These are phyloP conservation scores for Calonectris borealis DNA, from an alignment of 2,113 vertebrate genomes.

Conservation along the genomic window DNA sequence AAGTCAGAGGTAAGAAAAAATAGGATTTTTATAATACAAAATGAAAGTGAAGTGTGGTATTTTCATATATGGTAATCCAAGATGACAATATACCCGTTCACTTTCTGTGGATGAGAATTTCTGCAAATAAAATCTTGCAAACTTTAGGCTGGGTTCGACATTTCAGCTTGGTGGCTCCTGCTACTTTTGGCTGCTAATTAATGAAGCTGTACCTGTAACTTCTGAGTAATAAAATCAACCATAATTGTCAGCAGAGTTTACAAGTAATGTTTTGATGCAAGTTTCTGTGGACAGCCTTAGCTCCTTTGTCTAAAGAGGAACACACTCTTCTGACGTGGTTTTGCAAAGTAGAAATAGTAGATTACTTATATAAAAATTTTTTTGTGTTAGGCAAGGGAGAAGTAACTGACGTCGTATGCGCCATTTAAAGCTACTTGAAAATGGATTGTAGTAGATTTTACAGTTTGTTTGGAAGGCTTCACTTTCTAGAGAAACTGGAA, in stretches of 20 bases:
- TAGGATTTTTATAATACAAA: background rate
- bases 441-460: background rate
- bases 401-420: background rate
- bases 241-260: background rate
- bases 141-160: background rate
- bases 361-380: background rate
- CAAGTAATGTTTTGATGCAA: background rate
- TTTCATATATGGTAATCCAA: background rate
- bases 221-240: background rate
- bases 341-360: background rate
- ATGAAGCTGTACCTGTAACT: background rate
- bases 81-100: background rate
- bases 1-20: background rate
- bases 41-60: background rate
- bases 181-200: background rate
- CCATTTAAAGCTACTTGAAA: background rate
- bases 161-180: background rate
- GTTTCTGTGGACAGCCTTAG: background rate
- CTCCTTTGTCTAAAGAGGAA: background rate
- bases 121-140: background rate
- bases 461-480: background rate
- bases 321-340: background rate
- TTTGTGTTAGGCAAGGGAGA: background rate
- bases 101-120: background rate
- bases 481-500: background rate